Percentiles rank a stretch among this genome's conserved stretches.
Evolutionary conservation across 2,888 invertebrate species (phyloP).

Genomic region (Lithodes maja): DNA sequence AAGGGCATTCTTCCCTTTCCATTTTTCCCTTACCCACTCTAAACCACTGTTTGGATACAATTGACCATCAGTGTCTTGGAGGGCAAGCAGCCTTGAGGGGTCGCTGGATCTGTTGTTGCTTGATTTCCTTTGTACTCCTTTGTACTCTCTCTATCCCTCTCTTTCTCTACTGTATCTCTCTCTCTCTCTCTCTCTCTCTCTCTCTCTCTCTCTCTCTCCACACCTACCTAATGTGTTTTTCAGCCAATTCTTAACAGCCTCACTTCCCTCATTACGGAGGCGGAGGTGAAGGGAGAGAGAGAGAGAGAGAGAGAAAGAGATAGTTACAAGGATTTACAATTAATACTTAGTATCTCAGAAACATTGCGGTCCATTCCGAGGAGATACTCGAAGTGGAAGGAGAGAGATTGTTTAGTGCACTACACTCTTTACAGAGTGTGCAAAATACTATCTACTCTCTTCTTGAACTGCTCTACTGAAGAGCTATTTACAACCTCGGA

Average conservation of each 20-base stretch:
- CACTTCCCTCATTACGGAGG: not conserved
- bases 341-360: no score
- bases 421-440: no score
- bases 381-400: not conserved
- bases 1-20: no score
- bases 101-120: no score
- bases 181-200: not conserved
- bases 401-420: not conserved
- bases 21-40: no score
- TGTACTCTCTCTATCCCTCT: not conserved
- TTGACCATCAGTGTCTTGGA: no score
- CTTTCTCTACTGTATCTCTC: not conserved
- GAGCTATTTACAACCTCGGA: no score
- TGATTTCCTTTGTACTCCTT: not conserved
- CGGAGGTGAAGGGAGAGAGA: slow-evolving; percentile 1
- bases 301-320: not conserved
- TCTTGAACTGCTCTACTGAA: no score
- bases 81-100: no score
- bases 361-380: not conserved
- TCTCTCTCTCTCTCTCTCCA: not conserved
- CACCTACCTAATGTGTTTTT: not conserved
- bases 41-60: no score
- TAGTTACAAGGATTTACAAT: not conserved
- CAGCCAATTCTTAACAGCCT: not conserved
- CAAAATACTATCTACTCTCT: no score